These are phyloP conservation scores for Silurus aristotelis DNA, from an alignment of 2,797 vertebrate genomes.

Conservation along the genomic window DNA sequence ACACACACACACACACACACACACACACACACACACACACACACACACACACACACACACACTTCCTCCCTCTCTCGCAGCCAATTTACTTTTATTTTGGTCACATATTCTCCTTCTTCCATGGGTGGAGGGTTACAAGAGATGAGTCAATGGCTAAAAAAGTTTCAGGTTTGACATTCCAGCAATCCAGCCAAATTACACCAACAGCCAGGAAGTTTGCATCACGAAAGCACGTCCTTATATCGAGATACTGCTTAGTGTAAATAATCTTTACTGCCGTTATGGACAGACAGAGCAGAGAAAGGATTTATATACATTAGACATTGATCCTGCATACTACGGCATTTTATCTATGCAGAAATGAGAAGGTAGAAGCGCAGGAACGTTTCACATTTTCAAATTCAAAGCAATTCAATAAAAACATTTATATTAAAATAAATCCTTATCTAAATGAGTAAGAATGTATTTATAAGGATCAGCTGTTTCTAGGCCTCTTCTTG, in stretches of 20 bases:
- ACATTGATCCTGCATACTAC: neutral
- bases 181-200: conserved; percentile 46
- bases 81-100: conserved; percentile 32
- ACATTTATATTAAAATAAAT: neutral
- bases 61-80: conserved; percentile 14
- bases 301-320: neutral
- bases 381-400: neutral
- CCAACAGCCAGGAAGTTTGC: conserved; percentile 42
- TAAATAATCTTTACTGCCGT: conserved; percentile 4
- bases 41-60: conserved; percentile 28
- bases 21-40: no score
- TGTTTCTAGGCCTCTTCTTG: neutral
- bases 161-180: conserved; percentile 17
- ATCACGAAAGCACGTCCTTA: conserved; percentile 33
- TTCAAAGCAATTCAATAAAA: neutral
- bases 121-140: conserved; percentile 31
- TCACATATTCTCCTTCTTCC: conserved; percentile 37
- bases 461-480: neutral
- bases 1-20: conserved; percentile 32
- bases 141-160: conserved; percentile 46
- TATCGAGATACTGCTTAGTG: conserved; percentile 6
- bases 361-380: neutral
- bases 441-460: no score
- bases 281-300: neutral
- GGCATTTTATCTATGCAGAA: neutral